Evolutionary conservation across 1,140 invertebrate genomes (phyloP).

Genomic region (Zaprionus camerounensis): DNA sequence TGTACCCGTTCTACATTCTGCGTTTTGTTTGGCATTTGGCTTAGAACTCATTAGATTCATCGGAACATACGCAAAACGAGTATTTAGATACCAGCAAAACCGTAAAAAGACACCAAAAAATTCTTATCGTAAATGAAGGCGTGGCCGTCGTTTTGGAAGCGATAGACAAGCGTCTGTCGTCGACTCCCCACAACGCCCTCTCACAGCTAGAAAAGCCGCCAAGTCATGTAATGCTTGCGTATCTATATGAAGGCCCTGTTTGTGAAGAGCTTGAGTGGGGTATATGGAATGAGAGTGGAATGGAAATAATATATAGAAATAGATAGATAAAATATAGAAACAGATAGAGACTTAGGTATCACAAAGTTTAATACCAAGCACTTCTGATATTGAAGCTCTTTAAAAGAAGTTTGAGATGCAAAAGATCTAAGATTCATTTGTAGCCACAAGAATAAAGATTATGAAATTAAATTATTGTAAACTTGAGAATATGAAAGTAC

Average conservation of each 20-base stretch:
- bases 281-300: neutral
- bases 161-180: constrained; percentile 22
- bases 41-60: constrained; percentile 28
- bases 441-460: no score
- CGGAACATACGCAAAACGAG: constrained; percentile 33
- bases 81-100: constrained; percentile 25
- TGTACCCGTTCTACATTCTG: constrained; percentile 43
- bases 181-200: neutral
- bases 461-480: no score
- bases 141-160: constrained; percentile 32
- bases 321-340: no score
- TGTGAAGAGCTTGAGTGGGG: neutral
- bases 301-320: no score
- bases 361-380: no score
- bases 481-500: no score
- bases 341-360: no score
- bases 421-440: no score
- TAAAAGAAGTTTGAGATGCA: no score
- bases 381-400: no score
- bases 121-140: constrained; percentile 45
- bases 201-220: constrained; percentile 17
- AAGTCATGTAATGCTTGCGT: constrained; percentile 32
- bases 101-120: constrained; percentile 14
- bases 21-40: constrained; percentile 17
- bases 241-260: constrained; percentile 19